Conservation (phyloP, 2,888 invertebrate species). For the Odontomyia ornata region DNA sequence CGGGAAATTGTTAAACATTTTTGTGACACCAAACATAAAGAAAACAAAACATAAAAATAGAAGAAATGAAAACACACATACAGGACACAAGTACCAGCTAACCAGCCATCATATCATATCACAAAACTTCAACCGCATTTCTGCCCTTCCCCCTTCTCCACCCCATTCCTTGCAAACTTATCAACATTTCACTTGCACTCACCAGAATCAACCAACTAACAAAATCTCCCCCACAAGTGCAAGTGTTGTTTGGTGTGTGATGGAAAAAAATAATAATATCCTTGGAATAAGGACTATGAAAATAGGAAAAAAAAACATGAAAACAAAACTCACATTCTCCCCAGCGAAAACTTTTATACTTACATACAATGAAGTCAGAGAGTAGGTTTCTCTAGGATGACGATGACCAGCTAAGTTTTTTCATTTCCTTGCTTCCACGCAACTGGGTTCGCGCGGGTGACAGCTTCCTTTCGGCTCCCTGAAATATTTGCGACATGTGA, state of each 20-base stretch:
- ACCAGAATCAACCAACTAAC: not conserved
- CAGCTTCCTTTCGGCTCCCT: not conserved
- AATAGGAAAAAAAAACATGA: not conserved
- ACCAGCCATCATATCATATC: not conserved
- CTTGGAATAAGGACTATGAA: not conserved
- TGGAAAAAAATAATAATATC: constrained; percentile 2
- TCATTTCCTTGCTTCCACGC: no score
- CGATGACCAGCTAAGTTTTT: no score
- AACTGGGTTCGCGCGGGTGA: no score
- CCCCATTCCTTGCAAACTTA: not conserved
- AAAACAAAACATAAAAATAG: not conserved
- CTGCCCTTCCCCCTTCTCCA: not conserved
- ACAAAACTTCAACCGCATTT: not conserved
- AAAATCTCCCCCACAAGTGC: not conserved
- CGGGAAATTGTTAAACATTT: constrained; percentile 17
- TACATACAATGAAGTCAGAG: not conserved
- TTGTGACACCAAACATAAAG: not conserved
- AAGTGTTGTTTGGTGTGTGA: not conserved
- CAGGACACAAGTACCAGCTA: no score
- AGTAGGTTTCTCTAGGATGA: no score
- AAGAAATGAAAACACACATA: no score
- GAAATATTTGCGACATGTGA: constrained; percentile 6
- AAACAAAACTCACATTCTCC: not conserved
- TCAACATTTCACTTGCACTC: not conserved
- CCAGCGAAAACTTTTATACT: not conserved